Base-by-base conservation (phyloP, 2,113 vertebrate species). In the Ceuthmochares aereus region DNA sequence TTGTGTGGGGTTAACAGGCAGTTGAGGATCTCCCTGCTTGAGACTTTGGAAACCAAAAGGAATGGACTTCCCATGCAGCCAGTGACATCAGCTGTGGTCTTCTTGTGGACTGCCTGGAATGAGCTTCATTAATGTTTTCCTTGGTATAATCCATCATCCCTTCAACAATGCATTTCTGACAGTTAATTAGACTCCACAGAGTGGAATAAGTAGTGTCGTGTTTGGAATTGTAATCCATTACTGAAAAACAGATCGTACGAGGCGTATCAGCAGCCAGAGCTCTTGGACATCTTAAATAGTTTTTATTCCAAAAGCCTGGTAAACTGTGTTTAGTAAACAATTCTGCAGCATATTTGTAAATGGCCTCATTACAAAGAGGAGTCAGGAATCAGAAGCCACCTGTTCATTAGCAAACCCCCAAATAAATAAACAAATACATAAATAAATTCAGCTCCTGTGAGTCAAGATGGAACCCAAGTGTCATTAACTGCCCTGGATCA, bases 101-200 rank as follows among this genome's bases (percentile, higher is more conserved):
- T 81, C 96, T 86, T 87, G 54, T 82, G 92, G 89, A 90, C 96
- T 97, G 96, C 95, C 95, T 96, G 91, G 94, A 98, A 98, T 89
- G 94, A 95, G 87, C 96, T 98, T 97, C 97, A 98, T 98, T 98
- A 98, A 98, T 98, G 97, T 96, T 95, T 97, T 97, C 94, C 95
- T 90, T 55, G 83, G 93, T 97, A 97, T 97, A 98, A 98, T 99
- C 98, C 98, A 98, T 99, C 98, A 98, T 98, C 87, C 98, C 90
- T 94, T 98, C 98, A 98, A 98, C 96, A 96, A 97, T 96, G 97
- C 97, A 95, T 98, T 97, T 97, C 96, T 98, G 98, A 98, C 98
- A 99, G 98, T 98, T 98, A 98, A 99, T 99, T 98, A 99, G 98
- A 98, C 98, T 98, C 97, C 97, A 97, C 96, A 74, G 97, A 95